Percentiles rank a stretch among this genome's conserved stretches.
phyloP scores from a whole-genome alignment of 2,888 invertebrate species.

The Eledona agricola region DNA sequence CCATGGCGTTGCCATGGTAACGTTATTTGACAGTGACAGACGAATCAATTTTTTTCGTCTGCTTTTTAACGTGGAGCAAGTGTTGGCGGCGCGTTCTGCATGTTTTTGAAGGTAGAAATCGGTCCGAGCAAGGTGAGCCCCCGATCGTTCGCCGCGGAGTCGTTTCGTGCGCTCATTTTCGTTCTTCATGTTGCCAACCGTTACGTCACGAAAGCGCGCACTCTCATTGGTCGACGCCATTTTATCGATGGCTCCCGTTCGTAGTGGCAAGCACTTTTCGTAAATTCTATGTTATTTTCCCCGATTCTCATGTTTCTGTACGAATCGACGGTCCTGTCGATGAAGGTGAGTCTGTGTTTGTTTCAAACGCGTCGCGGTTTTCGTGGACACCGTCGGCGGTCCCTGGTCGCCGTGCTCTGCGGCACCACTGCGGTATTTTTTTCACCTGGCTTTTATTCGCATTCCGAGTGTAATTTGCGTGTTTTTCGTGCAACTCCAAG shows the following conservation, averaged over 20 bases:
- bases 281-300: conserved; percentile 56
- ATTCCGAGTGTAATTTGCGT: conserved; percentile 10
- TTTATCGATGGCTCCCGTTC: conserved; percentile 58
- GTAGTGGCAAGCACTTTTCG: conserved; percentile 57
- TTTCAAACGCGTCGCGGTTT: background rate
- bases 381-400: too few relatives aligned
- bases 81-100: too few relatives aligned
- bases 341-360: conserved; percentile 50
- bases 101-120: too few relatives aligned
- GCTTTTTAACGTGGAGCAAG: too few relatives aligned
- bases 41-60: conserved; percentile 30
- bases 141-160: too few relatives aligned
- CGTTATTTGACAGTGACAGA: conserved; percentile 33
- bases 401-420: too few relatives aligned
- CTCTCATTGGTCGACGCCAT: conserved; percentile 58
- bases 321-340: conserved; percentile 38
- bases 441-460: conserved; percentile 27
- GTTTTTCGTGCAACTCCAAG: too few relatives aligned
- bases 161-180: conserved; percentile 27
- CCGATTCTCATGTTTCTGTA: conserved; percentile 54
- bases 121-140: too few relatives aligned
- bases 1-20: conserved; percentile 32
- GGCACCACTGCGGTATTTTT: conserved; percentile 53
- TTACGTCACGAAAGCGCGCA: conserved; percentile 49
- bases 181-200: conserved; percentile 31